Conservation (phyloP, 2,888 invertebrate genomes). For the Melanotus villosus region DNA sequence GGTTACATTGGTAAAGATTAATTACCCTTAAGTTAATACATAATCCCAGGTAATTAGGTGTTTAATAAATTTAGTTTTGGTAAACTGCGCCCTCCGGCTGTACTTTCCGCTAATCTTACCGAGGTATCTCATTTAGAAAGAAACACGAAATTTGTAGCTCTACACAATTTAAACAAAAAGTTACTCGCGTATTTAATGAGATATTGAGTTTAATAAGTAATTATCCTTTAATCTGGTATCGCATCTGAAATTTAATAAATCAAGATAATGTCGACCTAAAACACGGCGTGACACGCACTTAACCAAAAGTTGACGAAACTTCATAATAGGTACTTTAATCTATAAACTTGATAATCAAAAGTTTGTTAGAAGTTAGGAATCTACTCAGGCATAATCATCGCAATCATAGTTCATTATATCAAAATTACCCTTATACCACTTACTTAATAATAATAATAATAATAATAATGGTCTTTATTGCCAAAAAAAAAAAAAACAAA, state of each 20-base stretch:
- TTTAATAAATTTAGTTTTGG: slow-evolving; percentile 5
- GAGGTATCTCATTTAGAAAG: no score
- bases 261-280: slow-evolving; percentile 8
- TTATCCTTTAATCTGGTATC: slow-evolving; percentile 22
- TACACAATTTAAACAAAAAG: background rate
- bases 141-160: no score
- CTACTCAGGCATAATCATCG: slow-evolving; percentile 6
- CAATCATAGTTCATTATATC: slow-evolving; percentile 5
- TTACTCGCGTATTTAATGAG: background rate
- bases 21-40: slow-evolving; percentile 4
- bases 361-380: slow-evolving; percentile 3
- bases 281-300: slow-evolving; percentile 24
- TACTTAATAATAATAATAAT: no score
- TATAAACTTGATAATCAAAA: slow-evolving; percentile 22
- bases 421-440: background rate
- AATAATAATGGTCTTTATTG: no score
- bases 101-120: no score
- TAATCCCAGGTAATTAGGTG: slow-evolving; percentile 1
- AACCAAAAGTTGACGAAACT: slow-evolving; percentile 24
- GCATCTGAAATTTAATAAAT: slow-evolving; percentile 20
- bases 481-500: no score
- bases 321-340: slow-evolving; percentile 29
- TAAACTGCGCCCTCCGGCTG: no score
- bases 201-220: slow-evolving; percentile 13
- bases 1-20: background rate